Evolutionary conservation across 2,888 invertebrate genomes (phyloP).

Genomic region (Apoda limacodes): DNA sequence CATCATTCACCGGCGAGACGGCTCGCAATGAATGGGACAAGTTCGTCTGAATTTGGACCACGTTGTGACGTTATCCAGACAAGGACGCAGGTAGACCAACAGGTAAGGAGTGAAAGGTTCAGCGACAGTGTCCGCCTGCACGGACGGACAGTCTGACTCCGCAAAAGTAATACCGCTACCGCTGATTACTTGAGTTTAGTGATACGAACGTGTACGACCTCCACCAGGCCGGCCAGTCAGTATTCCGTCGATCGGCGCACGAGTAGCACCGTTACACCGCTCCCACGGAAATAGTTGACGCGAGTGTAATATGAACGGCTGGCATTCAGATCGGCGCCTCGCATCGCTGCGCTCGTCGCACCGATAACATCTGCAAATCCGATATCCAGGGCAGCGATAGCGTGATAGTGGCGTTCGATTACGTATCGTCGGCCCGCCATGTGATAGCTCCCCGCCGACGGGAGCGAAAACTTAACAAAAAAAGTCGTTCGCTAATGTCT

Average conservation of each 20-base stretch:
- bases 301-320: conserved; percentile 42
- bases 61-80: conserved; percentile 29
- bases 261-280: conserved; percentile 34
- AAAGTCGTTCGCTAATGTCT: conserved; percentile 56
- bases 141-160: conserved; percentile 49
- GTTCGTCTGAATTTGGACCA: conserved; percentile 46
- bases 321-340: conserved; percentile 49
- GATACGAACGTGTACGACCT: conserved; percentile 34
- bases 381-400: conserved; percentile 55
- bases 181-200: conserved; percentile 44
- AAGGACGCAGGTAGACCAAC: conserved; percentile 25
- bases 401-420: conserved; percentile 46
- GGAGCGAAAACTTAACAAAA: conserved; percentile 48
- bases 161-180: no score
- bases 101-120: conserved; percentile 17
- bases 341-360: conserved; percentile 35
- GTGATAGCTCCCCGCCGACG: conserved; percentile 51
- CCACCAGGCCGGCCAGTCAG: conserved; percentile 30
- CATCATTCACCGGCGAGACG: conserved; percentile 33
- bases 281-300: conserved; percentile 17
- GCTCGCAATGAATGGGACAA: conserved; percentile 56
- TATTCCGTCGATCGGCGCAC: conserved; percentile 49
- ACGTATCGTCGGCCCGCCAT: conserved; percentile 42
- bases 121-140: conserved; percentile 28
- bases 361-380: conserved; percentile 60